Conservation (phyloP, 2,797 vertebrate genomes). For the Meda fulgida region DNA sequence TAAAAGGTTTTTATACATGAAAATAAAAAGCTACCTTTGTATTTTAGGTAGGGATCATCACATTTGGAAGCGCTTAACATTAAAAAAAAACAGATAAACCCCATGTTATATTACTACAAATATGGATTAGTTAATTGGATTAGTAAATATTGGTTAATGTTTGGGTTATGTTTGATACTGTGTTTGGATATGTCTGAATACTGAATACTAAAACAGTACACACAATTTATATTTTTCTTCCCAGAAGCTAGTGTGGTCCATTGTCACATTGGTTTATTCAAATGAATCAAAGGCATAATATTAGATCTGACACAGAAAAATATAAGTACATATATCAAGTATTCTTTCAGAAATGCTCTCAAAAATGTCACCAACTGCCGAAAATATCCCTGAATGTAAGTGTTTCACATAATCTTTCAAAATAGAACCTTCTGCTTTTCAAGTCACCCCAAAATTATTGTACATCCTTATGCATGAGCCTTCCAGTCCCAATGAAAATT, state of each 20-base stretch:
- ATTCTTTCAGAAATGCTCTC: constrained; percentile 5
- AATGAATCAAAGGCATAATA: constrained; percentile 25
- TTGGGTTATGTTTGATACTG: constrained; percentile 19
- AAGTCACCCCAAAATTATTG: not conserved
- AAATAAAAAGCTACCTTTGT: not conserved
- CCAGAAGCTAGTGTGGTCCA: constrained; percentile 56
- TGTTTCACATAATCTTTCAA: constrained; percentile 13
- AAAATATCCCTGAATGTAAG: constrained; percentile 19
- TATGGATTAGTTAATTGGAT: not conserved
- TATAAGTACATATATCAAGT: constrained; percentile 21
- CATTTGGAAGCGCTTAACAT: not conserved
- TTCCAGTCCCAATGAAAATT: not conserved
- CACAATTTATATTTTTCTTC: constrained; percentile 7
- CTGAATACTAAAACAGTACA: constrained; percentile 56
- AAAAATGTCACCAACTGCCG: not conserved
- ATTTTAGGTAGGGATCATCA: not conserved
- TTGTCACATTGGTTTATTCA: constrained; percentile 61
- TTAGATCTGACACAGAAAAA: constrained; percentile 24
- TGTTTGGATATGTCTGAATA: constrained; percentile 19
- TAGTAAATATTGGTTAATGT: too few species aligned
- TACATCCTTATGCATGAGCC: not conserved
- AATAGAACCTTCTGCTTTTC: not conserved
- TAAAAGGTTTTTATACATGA: not conserved
- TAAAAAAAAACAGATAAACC: not conserved
- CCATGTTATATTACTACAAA: not conserved